Conservation (phyloP, 1,140 invertebrate species). For the Venustaconcha ellipsiformis region DNA sequence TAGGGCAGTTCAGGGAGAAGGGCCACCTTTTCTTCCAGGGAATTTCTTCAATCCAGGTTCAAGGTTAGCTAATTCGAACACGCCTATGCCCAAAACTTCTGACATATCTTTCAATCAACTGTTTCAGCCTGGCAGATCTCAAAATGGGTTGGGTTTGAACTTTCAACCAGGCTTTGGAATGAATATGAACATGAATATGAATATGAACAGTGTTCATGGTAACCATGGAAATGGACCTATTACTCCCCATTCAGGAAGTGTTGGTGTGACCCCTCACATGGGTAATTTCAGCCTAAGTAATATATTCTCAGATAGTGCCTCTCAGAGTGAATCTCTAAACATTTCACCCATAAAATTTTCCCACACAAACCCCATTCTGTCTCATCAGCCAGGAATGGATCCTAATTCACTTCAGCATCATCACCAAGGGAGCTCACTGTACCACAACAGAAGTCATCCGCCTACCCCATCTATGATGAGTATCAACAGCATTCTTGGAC, state of each 20-base stretch:
- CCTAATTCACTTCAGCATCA: constrained; percentile 64
- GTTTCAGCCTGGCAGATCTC: constrained; percentile 60
- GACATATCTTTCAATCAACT: constrained; percentile 64
- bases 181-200: constrained; percentile 24
- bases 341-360: constrained; percentile 69
- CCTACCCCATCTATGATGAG: constrained; percentile 62
- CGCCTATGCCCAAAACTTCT: constrained; percentile 53
- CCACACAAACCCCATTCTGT: constrained; percentile 61
- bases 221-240: constrained; percentile 54
- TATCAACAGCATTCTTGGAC: constrained; percentile 65
- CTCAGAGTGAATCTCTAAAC: constrained; percentile 56
- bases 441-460: constrained; percentile 62
- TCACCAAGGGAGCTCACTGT: constrained; percentile 55
- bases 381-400: constrained; percentile 57
- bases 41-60: constrained; percentile 57
- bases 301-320: constrained; percentile 65
- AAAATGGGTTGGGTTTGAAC: constrained; percentile 67
- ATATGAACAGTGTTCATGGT: constrained; percentile 63
- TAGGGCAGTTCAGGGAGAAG: constrained; percentile 54
- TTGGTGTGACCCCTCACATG: constrained; percentile 65
- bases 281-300: constrained; percentile 68
- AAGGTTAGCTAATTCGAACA: constrained; percentile 49
- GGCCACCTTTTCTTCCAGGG: constrained; percentile 57
- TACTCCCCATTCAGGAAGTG: constrained; percentile 58
- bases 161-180: constrained; percentile 68